Base-by-base conservation (phyloP, 2,797 vertebrate species). In the Distichodus sexfasciatus region DNA sequence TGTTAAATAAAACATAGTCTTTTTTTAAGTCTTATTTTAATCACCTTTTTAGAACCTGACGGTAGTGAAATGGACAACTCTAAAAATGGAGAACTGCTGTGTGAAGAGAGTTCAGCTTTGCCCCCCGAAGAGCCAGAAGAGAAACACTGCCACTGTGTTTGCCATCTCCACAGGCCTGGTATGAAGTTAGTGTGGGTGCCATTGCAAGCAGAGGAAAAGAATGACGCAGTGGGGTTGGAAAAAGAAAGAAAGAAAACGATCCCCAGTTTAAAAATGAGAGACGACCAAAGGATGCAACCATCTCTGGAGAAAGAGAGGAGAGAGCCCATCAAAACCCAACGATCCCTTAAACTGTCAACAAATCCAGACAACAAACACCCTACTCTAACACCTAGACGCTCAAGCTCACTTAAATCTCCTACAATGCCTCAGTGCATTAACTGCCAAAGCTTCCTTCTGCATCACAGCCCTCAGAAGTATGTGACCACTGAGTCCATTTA, bases 101-200 rank as follows among this genome's bases (percentile, higher is more conserved):
- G 4, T 12, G 19, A 55, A 21, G 48, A 68, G 55, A 24, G 4
- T 10, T 46, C 59, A 24, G 33, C 10, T 21, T 78, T 68, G 7
- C 70, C 64, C 40, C 54, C 43, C 7, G 7, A 24, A 19, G 12
- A 55, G n/a, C 46, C 68, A 38, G 86, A 86, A 10, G 75, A 80
- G 19, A 75, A 79, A 2, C 64, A 76, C 69, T 90, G 89, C 31
- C 84, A 84, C 46, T 91, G 90, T 50, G n/a, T 87, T n/a, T 91
- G 89, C 75, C 89, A 91, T 8, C 43, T 73, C 6, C 44, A 78
- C 9, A 78, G 78, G 15, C 86, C 89, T 0, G 87, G 88, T 38
- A 85, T 90, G 82, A 87, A 84, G 69, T 85, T 91, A 55, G 75
- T 85, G n/a, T 91, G 90, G 90, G 79, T 88, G 5, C 85, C 87